Evolutionary conservation across 2,797 vertebrate species (phyloP).

Genomic region (Neosilurus hyrtlii): DNA sequence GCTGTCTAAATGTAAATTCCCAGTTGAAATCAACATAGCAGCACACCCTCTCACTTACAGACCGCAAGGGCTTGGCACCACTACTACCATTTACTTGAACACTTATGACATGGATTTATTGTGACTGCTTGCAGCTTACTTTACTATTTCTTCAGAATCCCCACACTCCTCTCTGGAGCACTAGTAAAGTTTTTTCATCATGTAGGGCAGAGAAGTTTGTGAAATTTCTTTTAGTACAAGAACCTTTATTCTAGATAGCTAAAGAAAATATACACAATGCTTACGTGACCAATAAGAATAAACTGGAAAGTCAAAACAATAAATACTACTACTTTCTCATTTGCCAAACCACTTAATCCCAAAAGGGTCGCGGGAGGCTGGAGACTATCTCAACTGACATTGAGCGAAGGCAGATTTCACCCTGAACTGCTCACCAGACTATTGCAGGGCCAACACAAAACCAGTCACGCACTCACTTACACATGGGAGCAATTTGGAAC

Average conservation of each 20-base stretch:
- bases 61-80: slow-evolving; percentile 1
- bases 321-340: not conserved
- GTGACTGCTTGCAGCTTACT: not conserved
- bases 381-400: too few species aligned
- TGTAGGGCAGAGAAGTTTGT: not conserved
- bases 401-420: too few species aligned
- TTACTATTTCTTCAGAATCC: not conserved
- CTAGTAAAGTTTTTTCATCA: not conserved
- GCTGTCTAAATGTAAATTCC: slow-evolving; percentile 38
- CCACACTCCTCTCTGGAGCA: slow-evolving; percentile 15
- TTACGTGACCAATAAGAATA: not conserved
- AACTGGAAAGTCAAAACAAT: not conserved
- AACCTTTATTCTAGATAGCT: not conserved
- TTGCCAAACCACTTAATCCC: too few species aligned
- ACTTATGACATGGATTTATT: not conserved
- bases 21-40: slow-evolving; percentile 24
- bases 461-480: too few species aligned
- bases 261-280: not conserved
- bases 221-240: not conserved
- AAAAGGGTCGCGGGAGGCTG: too few species aligned
- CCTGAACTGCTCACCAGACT: too few species aligned
- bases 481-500: too few species aligned
- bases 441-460: too few species aligned
- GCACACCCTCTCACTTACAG: slow-evolving; percentile 1
- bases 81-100: not conserved